Percentiles rank a stretch among this genome's conserved stretches.
Evolutionary conservation across 2,797 vertebrate species (phyloP).

Genomic region (Hemibagrus guttatus): DNA sequence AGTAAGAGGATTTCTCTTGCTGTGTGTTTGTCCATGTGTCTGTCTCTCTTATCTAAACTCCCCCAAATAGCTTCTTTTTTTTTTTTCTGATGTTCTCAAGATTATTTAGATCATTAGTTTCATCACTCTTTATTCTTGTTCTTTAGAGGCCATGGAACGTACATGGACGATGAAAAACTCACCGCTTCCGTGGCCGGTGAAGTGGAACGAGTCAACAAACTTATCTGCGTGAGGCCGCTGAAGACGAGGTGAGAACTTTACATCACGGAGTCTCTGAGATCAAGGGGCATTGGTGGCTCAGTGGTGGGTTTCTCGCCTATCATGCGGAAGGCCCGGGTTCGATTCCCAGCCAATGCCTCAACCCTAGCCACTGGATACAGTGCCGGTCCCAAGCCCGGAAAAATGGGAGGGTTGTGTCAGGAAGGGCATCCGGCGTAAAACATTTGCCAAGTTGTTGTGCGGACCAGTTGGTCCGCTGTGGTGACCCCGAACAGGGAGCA

Average conservation of each 20-base stretch:
- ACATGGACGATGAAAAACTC: conserved; percentile 91
- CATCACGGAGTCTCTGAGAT: too few relatives aligned
- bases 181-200: conserved; percentile 95
- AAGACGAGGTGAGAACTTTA: conserved; percentile 80
- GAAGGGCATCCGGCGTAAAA: too few relatives aligned
- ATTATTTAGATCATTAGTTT: background rate
- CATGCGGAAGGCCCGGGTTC: too few relatives aligned
- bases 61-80: background rate
- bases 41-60: background rate
- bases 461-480: too few relatives aligned
- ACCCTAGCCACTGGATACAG: too few relatives aligned
- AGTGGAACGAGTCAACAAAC: conserved; percentile 94
- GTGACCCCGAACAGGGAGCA: too few relatives aligned
- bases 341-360: too few relatives aligned
- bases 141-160: conserved; percentile 92
- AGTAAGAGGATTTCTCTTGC: background rate
- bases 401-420: too few relatives aligned
- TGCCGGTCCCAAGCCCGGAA: too few relatives aligned
- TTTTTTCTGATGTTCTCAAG: background rate
- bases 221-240: conserved; percentile 92
- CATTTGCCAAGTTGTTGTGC: too few relatives aligned
- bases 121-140: background rate
- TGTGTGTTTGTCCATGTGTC: background rate
- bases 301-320: too few relatives aligned
- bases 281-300: too few relatives aligned